These are phyloP conservation scores for Prorops nasuta DNA, from an alignment of 1,140 invertebrate genomes.

Conservation along the genomic window DNA sequence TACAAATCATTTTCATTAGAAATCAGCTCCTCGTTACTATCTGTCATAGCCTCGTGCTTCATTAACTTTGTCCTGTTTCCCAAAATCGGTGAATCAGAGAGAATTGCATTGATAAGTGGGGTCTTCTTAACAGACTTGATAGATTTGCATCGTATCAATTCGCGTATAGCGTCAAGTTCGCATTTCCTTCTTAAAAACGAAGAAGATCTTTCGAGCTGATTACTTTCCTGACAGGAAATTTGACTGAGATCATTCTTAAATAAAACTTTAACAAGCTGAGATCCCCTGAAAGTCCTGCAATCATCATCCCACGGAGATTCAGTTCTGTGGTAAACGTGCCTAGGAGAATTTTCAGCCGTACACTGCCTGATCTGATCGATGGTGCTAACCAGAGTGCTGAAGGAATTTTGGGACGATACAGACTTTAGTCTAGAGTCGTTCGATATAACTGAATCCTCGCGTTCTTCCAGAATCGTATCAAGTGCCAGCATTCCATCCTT, in stretches of 20 bases:
- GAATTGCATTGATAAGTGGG: slow-evolving; percentile 42
- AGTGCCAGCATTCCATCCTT: slow-evolving; percentile 58
- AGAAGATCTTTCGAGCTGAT: slow-evolving; percentile 16
- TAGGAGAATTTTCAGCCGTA: slow-evolving; percentile 59
- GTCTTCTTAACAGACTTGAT: slow-evolving; percentile 35
- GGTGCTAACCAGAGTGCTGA: slow-evolving; percentile 63
- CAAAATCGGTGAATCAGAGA: slow-evolving; percentile 44
- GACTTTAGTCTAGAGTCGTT: background rate
- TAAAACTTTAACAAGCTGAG: slow-evolving; percentile 36
- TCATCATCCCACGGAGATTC: slow-evolving; percentile 59
- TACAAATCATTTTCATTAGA: slow-evolving; percentile 41
- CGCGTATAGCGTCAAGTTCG: slow-evolving; percentile 37
- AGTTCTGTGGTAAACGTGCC: slow-evolving; percentile 60
- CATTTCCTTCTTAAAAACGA: slow-evolving; percentile 43
- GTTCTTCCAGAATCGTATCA: slow-evolving; percentile 59
- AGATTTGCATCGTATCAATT: slow-evolving; percentile 28
- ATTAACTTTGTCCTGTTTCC: slow-evolving; percentile 31
- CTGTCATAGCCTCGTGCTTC: slow-evolving; percentile 7
- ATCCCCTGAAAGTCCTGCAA: slow-evolving; percentile 44
- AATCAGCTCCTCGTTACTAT: slow-evolving; percentile 13
- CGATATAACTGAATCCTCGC: slow-evolving; percentile 50
- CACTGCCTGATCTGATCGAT: slow-evolving; percentile 66
- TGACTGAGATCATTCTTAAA: slow-evolving; percentile 32
- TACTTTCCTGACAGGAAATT: background rate
- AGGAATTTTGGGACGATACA: slow-evolving; percentile 36